Percentiles rank a stretch among this genome's conserved stretches.
Evolutionary conservation across 2,113 vertebrate species (phyloP).

Genomic region (Vidua macroura): DNA sequence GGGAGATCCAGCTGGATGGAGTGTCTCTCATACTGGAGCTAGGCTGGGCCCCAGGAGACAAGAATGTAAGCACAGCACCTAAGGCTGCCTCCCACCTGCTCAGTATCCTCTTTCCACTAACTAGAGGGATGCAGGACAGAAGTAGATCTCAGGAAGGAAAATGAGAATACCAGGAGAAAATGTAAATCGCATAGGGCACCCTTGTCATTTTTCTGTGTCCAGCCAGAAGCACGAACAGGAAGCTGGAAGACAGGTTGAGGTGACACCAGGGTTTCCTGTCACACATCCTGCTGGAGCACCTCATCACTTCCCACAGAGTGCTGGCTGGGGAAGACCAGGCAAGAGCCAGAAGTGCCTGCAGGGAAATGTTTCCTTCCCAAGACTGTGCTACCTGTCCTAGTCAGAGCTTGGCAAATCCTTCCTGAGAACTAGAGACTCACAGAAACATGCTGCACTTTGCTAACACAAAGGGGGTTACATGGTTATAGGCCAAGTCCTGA

Average conservation of each 20-base stretch:
- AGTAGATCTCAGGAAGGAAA: neutral
- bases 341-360: neutral
- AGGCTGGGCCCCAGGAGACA: neutral
- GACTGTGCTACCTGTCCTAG: neutral
- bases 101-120: neutral
- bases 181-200: rapidly evolving
- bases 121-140: neutral
- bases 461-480: neutral
- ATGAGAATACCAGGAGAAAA: neutral
- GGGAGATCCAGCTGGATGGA: neutral
- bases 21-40: neutral
- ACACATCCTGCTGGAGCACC: rapidly evolving
- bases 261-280: neutral
- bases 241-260: neutral
- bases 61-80: neutral
- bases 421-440: neutral
- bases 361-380: neutral
- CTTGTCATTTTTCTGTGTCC: neutral
- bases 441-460: neutral
- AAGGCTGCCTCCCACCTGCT: neutral
- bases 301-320: rapidly evolving
- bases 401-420: neutral
- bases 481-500: neutral
- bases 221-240: neutral
- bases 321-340: neutral